phyloP scores from a whole-genome alignment of 2,113 vertebrate genomes.

The Prionailurus viverrinus region DNA sequence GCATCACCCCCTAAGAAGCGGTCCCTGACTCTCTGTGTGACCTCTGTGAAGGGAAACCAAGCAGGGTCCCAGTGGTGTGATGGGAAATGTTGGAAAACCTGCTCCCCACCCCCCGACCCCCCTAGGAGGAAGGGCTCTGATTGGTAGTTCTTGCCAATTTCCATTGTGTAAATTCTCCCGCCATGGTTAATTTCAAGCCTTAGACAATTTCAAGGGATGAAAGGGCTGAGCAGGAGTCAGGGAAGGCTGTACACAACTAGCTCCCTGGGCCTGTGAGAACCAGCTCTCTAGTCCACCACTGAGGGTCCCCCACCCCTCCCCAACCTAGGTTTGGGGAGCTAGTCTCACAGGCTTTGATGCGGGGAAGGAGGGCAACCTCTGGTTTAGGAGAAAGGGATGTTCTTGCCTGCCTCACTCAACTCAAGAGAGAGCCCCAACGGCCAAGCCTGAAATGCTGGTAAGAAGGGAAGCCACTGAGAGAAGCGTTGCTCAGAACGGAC shows the following conservation, averaged over 20 bases:
- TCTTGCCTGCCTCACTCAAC: slow-evolving; percentile 40
- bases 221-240: background rate
- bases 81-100: background rate
- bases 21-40: background rate
- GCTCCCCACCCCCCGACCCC: background rate
- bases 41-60: background rate
- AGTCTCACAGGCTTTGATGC: background rate
- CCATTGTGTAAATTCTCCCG: background rate
- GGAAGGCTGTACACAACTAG: background rate
- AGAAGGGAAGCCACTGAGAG: slow-evolving; percentile 23
- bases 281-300: rapidly evolving
- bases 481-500: slow-evolving; percentile 59
- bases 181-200: background rate
- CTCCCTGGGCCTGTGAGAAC: rapidly evolving
- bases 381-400: background rate
- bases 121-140: background rate
- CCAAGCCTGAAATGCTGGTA: background rate
- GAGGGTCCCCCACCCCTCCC: background rate
- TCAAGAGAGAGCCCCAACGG: slow-evolving; percentile 50
- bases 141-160: background rate
- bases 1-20: background rate
- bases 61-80: background rate
- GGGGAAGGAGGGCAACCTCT: background rate
- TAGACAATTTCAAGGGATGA: background rate
- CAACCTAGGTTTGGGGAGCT: background rate